These are phyloP conservation scores for Lapara coniferarum DNA, from an alignment of 2,888 invertebrate species.

Conservation along the genomic window DNA sequence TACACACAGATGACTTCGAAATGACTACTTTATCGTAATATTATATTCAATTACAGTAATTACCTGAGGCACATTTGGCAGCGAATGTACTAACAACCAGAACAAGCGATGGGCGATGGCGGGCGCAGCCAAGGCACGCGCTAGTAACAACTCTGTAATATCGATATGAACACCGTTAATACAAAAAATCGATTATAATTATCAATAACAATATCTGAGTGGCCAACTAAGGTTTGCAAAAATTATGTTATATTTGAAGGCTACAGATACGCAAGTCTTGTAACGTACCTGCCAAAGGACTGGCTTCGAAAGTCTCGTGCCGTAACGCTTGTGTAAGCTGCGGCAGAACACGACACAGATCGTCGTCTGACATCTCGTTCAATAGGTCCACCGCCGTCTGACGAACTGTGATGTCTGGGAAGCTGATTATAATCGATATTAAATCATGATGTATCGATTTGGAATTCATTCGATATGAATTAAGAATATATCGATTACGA, in stretches of 20 bases:
- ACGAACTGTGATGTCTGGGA: conserved; percentile 95
- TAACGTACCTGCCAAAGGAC: conserved; percentile 87
- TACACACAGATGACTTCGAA: no score
- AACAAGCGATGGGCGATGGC: conserved; percentile 97
- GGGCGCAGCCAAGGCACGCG: conserved; percentile 92
- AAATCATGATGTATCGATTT: no score
- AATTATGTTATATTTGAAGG: no score
- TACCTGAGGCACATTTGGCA: conserved; percentile 93
- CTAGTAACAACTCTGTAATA: conserved; percentile 69
- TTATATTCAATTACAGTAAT: conserved; percentile 36
- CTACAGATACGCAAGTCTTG: background rate
- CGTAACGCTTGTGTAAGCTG: conserved; percentile 96
- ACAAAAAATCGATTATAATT: background rate
- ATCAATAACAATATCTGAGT: background rate
- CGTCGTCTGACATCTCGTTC: conserved; percentile 91
- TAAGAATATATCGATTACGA: background rate
- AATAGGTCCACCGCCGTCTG: conserved; percentile 93
- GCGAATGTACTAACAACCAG: conserved; percentile 94
- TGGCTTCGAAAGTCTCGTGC: conserved; percentile 95
- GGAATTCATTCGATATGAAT: no score
- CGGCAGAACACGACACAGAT: conserved; percentile 95
- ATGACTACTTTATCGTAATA: background rate
- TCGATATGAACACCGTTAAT: background rate
- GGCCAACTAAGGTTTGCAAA: no score
- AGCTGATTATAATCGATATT: conserved; percentile 70